Percentiles rank a stretch among this genome's conserved stretches.
Evolutionary conservation across 2,888 invertebrate species (phyloP).

Genomic region (Fissipunctia ypsillon): DNA sequence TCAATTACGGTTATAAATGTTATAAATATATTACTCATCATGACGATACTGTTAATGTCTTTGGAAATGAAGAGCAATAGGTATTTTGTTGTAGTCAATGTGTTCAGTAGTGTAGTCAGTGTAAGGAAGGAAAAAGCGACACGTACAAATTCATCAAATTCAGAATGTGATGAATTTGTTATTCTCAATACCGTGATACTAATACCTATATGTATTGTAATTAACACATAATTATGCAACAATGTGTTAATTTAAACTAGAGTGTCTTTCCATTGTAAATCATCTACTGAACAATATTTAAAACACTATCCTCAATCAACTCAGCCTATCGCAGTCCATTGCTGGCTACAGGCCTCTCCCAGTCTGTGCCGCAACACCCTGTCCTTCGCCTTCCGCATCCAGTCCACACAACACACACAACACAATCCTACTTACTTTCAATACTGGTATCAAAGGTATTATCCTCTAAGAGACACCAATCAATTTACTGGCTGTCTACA

Average conservation of each 20-base stretch:
- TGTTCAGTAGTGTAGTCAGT: no score
- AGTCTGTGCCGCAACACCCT: no score
- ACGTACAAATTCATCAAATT: no score
- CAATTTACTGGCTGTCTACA: conserved; percentile 38
- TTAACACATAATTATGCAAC: no score
- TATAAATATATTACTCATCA: background rate
- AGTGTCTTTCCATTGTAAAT: background rate
- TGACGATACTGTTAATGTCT: background rate
- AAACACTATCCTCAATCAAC: no score
- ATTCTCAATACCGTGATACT: no score
- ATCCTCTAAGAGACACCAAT: conserved; percentile 31
- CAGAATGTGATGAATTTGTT: background rate
- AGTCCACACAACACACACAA: no score
- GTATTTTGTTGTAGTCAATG: background rate
- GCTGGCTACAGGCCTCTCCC: no score
- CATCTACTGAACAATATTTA: background rate
- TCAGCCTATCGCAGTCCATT: no score
- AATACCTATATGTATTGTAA: no score
- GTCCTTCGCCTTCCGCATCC: no score
- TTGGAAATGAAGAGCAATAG: background rate
- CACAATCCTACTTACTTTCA: background rate
- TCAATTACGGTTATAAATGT: background rate
- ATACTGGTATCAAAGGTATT: conserved; percentile 7
- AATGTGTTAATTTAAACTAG: no score
- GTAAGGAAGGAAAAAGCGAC: background rate